phyloP scores from a whole-genome alignment of 1,140 invertebrate species.

The Bemisia tabaci region DNA sequence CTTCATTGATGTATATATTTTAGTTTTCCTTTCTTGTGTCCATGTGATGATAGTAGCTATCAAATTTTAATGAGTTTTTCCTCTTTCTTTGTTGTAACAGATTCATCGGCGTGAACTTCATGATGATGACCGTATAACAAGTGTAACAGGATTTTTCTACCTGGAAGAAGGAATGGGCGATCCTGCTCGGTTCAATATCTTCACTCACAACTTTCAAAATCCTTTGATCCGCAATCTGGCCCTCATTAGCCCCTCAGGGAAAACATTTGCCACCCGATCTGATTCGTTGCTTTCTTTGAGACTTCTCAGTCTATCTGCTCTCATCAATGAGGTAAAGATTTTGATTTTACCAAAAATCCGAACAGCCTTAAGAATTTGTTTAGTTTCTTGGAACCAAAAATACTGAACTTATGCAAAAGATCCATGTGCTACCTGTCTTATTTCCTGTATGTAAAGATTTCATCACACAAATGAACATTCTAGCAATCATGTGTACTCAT shows the following conservation, averaged over 20 bases:
- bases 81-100: too few relatives aligned
- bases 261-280: conserved; percentile 29
- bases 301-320: conserved; percentile 35
- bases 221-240: conserved; percentile 34
- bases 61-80: too few relatives aligned
- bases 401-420: too few relatives aligned
- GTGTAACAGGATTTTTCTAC: conserved; percentile 35
- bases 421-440: neutral
- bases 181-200: conserved; percentile 34
- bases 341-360: too few relatives aligned
- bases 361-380: too few relatives aligned
- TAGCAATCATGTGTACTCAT: too few relatives aligned
- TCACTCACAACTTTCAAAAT: conserved; percentile 33
- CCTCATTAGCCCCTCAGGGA: conserved; percentile 34
- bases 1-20: too few relatives aligned
- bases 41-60: too few relatives aligned
- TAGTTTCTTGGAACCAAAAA: too few relatives aligned
- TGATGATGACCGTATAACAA: conserved; percentile 29
- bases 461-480: neutral
- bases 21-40: too few relatives aligned
- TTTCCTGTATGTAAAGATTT: neutral
- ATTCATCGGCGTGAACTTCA: conserved; percentile 35
- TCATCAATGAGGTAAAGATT: conserved; percentile 35
- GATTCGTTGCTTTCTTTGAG: conserved; percentile 35
- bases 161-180: conserved; percentile 33